Conservation (phyloP, 2,797 vertebrate species). For the Cossypha dichroa region DNA sequence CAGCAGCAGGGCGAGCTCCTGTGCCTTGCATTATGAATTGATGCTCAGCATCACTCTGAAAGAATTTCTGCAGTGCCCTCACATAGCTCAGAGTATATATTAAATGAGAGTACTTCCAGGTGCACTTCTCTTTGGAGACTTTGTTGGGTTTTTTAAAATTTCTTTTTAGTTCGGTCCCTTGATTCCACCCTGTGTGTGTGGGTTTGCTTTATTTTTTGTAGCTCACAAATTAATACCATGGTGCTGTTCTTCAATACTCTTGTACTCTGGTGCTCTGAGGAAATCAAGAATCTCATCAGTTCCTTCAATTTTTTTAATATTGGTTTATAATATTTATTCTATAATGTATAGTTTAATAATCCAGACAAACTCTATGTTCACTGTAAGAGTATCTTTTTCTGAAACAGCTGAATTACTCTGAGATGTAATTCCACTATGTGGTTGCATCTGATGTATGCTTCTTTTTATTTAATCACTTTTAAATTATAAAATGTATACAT, state of each 20-base stretch:
- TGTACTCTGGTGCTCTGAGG: background rate
- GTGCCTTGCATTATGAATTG: background rate
- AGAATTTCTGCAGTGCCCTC: background rate
- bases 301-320: background rate
- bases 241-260: background rate
- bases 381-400: background rate
- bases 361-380: background rate
- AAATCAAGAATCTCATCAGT: background rate
- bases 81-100: background rate
- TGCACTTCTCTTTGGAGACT: background rate
- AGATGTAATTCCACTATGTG: background rate
- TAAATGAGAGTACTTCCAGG: background rate
- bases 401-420: background rate
- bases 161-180: background rate
- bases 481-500: background rate
- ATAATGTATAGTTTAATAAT: background rate
- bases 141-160: accelerated
- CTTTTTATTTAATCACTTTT: background rate
- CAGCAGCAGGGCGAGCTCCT: background rate
- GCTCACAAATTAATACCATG: background rate
- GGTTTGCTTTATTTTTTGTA: background rate
- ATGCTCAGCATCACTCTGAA: background rate
- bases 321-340: background rate
- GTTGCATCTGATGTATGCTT: background rate
- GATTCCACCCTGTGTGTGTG: background rate